Evolutionary conservation across 2,888 invertebrate genomes (phyloP).

Genomic region (Amphipoea oculea): DNA sequence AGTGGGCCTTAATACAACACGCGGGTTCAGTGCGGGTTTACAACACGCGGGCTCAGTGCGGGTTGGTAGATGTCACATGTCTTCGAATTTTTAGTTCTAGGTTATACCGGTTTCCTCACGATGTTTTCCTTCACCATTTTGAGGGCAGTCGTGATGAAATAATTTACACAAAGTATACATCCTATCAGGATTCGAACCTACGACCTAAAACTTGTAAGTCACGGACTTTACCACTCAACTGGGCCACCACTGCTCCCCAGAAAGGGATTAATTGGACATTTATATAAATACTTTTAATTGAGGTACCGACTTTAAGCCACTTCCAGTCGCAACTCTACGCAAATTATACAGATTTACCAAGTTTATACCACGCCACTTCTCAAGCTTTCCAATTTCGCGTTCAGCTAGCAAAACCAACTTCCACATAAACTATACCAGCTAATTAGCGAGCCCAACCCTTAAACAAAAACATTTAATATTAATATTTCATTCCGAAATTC

Average conservation of each 20-base stretch:
- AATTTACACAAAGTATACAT: background rate
- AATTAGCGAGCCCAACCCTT: conserved; percentile 63
- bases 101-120: background rate
- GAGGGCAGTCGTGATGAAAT: background rate
- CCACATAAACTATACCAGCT: conserved; percentile 63
- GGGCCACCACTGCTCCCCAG: no score
- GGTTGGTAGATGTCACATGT: no score
- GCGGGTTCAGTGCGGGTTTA: background rate
- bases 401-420: conserved; percentile 53
- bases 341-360: conserved; percentile 63
- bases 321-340: conserved; percentile 60
- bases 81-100: no score
- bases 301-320: background rate
- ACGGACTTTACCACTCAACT: no score
- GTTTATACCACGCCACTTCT: conserved; percentile 70
- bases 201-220: no score
- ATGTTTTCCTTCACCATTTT: background rate
- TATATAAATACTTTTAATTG: background rate
- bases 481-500: conserved; percentile 49
- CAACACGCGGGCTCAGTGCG: background rate
- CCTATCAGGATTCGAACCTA: background rate
- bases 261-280: no score
- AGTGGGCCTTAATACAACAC: background rate
- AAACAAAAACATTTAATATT: conserved; percentile 55
- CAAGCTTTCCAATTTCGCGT: conserved; percentile 72